Base-by-base conservation (phyloP, 2,797 vertebrate species). In the Tokudaia tokunoshimensis region DNA sequence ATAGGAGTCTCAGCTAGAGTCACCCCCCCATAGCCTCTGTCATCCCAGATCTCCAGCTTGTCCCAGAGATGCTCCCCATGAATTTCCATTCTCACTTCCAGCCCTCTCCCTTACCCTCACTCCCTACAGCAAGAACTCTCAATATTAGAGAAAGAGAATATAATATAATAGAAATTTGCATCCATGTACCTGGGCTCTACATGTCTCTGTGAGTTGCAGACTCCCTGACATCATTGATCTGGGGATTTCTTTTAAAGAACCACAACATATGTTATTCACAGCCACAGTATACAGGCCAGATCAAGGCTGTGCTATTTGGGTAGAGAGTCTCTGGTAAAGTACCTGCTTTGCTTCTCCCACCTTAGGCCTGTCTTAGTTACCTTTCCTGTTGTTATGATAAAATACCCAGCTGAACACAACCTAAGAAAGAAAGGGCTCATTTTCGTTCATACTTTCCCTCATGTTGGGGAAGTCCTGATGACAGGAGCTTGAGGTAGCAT, bases 191-290 rank as follows among this genome's bases (percentile, higher is more conserved):
- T 29, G 17, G 24, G 55, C 41, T 92, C 67, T 72, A n/a, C 19
- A 2, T 11, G 44, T 10, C 52, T 75, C 47, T 34, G 2, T 17
- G 47, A 80, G 81, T 87, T 26, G 50, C 12, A 52, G 17, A 44
- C 14, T 24, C n/a, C 9, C 11, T 94, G 59, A 41, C 2, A 15
- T 50, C 37, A 31, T 2, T 13, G 41, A 57, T 31, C 15, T 78
- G 19, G 61, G 14, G 19, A 84, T 44, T 52, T 47, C 72, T 95
- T 94, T 75, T 74, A 34, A 96, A 92, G 47, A 72, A 91, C n/a
- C 50, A 22, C 29, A 75, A 57, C 1, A 22, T 29, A 63, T 75
- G 75, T 12, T 75, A 84, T 79, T 94, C 34, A 50, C 22, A 90
- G 61, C 0, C 2, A 24, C 31, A 59, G 2, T 50, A n/a, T 12